phyloP scores from a whole-genome alignment of 2,797 vertebrate species.

The Pelobates cultripes region DNA sequence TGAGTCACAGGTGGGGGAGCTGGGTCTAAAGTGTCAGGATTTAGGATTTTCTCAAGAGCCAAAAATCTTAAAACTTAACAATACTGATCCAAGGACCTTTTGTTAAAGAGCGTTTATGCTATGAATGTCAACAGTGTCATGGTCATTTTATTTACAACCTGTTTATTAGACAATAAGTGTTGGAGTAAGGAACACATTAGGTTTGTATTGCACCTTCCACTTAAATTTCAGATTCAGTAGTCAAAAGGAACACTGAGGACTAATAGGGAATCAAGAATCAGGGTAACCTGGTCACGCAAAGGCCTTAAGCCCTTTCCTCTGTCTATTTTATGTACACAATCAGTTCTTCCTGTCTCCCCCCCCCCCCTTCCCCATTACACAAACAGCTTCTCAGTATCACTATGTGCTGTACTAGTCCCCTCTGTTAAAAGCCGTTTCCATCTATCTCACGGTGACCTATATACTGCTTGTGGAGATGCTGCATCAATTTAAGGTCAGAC shows the following conservation, averaged over 20 bases:
- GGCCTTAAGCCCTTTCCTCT: conserved; percentile 13
- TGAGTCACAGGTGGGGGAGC: conserved; percentile 82
- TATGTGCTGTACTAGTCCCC: conserved; percentile 47
- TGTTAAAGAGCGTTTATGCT: not conserved
- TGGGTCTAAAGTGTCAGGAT: conserved; percentile 69
- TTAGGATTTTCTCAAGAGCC: conserved; percentile 76
- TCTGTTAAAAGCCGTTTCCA: conserved; percentile 53
- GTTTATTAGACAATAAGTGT: not conserved
- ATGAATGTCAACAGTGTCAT: not conserved
- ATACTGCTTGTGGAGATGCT: conserved; percentile 58
- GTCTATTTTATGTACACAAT: conserved; percentile 14
- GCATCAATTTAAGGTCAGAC: conserved; percentile 73
- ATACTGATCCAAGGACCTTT: conserved; percentile 56
- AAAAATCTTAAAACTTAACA: conserved; percentile 58
- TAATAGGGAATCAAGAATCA: conserved; percentile 11
- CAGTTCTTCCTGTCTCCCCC: conserved; percentile 8
- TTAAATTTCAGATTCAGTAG: not conserved
- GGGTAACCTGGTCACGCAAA: conserved; percentile 9
- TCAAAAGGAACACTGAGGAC: not conserved
- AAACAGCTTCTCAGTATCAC: conserved; percentile 38
- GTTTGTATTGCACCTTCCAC: too few species aligned
- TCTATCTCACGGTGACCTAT: conserved; percentile 55
- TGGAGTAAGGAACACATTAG: too few species aligned
- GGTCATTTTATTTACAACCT: not conserved
- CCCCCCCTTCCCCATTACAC: not conserved